Percentiles rank a stretch among this genome's conserved stretches.
These are phyloP conservation scores for Caenorhabditis macrosperma DNA, from an alignment of 2,888 invertebrate genomes.

Conservation along the genomic window DNA sequence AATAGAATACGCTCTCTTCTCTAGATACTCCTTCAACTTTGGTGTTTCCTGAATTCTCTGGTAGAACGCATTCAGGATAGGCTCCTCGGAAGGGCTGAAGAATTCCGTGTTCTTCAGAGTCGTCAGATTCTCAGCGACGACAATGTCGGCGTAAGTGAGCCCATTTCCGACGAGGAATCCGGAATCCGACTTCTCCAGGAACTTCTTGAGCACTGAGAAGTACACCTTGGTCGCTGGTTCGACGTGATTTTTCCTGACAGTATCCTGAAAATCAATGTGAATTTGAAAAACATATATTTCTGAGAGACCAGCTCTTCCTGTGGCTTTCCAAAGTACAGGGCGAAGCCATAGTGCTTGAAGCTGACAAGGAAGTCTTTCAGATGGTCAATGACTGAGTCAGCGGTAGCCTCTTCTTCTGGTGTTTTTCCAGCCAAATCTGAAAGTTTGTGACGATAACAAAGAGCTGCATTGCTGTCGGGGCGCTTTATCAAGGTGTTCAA, in stretches of 20 bases:
- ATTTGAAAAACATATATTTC: too few species aligned
- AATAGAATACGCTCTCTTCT: not conserved
- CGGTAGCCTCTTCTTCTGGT: slow-evolving; percentile 10
- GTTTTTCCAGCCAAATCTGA: slow-evolving; percentile 27
- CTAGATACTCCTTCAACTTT: slow-evolving; percentile 18
- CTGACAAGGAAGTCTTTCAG: slow-evolving; percentile 31
- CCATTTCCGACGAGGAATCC: slow-evolving; percentile 34
- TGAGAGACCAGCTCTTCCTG: slow-evolving; percentile 4
- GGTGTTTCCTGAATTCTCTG: slow-evolving; percentile 12
- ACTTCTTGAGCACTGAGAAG: slow-evolving; percentile 16
- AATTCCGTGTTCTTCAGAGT: slow-evolving; percentile 20
- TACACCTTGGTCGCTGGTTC: slow-evolving; percentile 19
- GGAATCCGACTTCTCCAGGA: slow-evolving; percentile 2
- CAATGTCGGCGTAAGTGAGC: slow-evolving; percentile 38
- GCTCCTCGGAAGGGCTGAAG: slow-evolving; percentile 1
- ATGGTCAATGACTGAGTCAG: slow-evolving; percentile 30
- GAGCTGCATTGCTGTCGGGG: too few species aligned
- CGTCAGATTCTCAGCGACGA: slow-evolving; percentile 38
- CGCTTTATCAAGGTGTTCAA: too few species aligned
- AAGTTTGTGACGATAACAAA: not conserved
- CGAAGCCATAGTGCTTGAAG: not conserved
- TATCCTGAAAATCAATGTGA: too few species aligned
- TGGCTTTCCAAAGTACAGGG: not conserved
- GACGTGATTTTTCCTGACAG: not conserved
- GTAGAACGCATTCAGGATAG: not conserved